Evolutionary conservation across 2,113 vertebrate genomes (phyloP), one percentile per base, ranked within the genome.

Genomic region (Hiodon alosoides): DNA sequence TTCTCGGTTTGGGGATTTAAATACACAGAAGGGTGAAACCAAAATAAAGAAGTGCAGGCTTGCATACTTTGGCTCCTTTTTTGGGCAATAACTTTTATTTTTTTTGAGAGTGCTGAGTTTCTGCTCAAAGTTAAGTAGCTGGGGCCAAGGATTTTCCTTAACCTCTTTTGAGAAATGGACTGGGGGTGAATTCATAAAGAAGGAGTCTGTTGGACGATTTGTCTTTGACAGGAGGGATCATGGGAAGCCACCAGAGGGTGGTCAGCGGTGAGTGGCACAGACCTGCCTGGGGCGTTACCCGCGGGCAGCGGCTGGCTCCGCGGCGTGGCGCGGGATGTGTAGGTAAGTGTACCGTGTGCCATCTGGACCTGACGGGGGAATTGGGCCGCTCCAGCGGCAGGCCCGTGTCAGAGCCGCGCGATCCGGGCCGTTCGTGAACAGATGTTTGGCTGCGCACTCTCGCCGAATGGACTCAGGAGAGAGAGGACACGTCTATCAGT

Each of bases 351-450:
- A 89, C 87, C 84, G 83, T 78, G 64, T 84, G 87, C 97, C 97
- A 98, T 98, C 96, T 98, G 96, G 93, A 89, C 95, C 89, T 89
- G 89, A 90, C 91, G 88, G 86, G 96, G 95, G 96, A 97, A 95
- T 96, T 95, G 93, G 93, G 94, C 90, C 85, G 79, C 89, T 90
- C 83, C 87, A 89, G 91, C 89, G 87, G 83, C 90, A 88, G 89
- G 90, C 93, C 90, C 82, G 89, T 98, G 96, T 98, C 96, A 97
- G 94, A 90, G 89, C 87, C 89, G 89, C 92, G 93, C 93, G 92
- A 92, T 94, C 95, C 95, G 93, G 95, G 90, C 94, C 94, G 94
- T 95, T 96, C 94, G 92, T 90, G 95, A 98, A 95, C 97, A 99
- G 97, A 99, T 98, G 97, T 98, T 98, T 92, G 79, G 94, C 87